A percentile compares a stretch with the other conserved stretches of the same genome.
Conservation (phyloP, 2,113 vertebrate species). For the Toxotes jaculatrix region DNA sequence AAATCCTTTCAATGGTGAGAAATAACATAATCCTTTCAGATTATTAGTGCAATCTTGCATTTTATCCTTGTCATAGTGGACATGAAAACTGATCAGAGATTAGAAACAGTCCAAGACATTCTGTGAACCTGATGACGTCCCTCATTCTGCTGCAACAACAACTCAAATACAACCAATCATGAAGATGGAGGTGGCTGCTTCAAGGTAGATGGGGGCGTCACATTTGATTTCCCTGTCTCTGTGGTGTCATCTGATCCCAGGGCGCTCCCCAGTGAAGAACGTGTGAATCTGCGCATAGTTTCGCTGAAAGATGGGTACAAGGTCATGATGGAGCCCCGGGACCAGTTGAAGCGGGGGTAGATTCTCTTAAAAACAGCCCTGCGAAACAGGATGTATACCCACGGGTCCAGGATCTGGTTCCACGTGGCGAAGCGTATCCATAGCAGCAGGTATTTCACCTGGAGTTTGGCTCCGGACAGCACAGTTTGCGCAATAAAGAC, state of each 20-base stretch:
- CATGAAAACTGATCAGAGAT: background rate
- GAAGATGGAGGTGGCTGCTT: constrained; percentile 23
- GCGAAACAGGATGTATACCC: constrained; percentile 97
- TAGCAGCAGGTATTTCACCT: constrained; percentile 83
- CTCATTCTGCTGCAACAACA: background rate
- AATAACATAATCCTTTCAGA: background rate
- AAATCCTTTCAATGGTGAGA: background rate
- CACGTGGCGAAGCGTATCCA: constrained; percentile 94
- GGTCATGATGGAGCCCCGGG: constrained; percentile 82
- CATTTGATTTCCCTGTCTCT: constrained; percentile 1
- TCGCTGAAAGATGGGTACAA: constrained; percentile 78
- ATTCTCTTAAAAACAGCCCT: constrained; percentile 88
- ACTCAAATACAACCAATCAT: constrained; percentile 14
- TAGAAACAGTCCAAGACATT: constrained; percentile 2
- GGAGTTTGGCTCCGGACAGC: constrained; percentile 63
- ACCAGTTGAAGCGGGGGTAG: constrained; percentile 82
- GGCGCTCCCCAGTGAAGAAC: constrained; percentile 59
- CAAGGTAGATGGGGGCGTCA: background rate
- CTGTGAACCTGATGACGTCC: background rate
- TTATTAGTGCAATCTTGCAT: background rate
- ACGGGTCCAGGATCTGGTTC: constrained; percentile 98
- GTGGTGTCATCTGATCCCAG: background rate
- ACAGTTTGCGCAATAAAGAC: constrained; percentile 89
- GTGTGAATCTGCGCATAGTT: constrained; percentile 82
- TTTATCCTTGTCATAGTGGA: background rate